Base-by-base conservation (phyloP, 2,888 invertebrate genomes). In the Omphaloscelis lunosa region DNA sequence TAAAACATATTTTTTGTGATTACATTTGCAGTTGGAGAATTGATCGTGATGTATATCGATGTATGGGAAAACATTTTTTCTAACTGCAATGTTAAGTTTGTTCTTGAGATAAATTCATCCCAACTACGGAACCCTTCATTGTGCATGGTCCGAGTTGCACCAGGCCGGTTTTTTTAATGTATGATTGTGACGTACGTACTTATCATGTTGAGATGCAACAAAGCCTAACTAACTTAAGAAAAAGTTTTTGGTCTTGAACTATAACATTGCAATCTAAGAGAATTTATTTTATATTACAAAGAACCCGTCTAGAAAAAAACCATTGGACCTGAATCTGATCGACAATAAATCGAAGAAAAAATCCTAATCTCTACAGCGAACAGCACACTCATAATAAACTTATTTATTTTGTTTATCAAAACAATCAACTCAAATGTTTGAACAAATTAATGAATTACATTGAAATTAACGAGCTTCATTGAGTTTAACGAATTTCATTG, bases 361-460 rank as follows among this genome's bases (percentile, higher is more conserved):
- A 48, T 39, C 20, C 2, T 69, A 69, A 80, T 80, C 63, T 68
- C 58, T n/a, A 9, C 23, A 48, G 45, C 39, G 12, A 59, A 67
- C 27, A 23, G 23, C 9, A 61, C 51, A 45, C 20, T 68, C 29
- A 68, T 72, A 70, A 84, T 77, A 15, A 82, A 82, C 59, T 80
- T 75, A 61, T 78, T 82, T 74, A 82, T 77, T 85, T 58, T 69
- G 45, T 77, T 85, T 41, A 73, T 68, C 71, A 69, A 82, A 83
- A 78, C 83, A 84, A 85, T 75, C 48, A 74, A 66, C 41, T 41
- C 53, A 70, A 71, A 75, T 74, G 45, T 85, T 85, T 75, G 68
- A 74, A 75, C 65, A 69, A 85, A 85, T 70, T 34, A 34, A 34
- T 5, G 34, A 34, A 34, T 34, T 34, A 5, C 34, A 34, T 34